Evolutionary conservation across 2,113 vertebrate genomes (phyloP).

Genomic region (Stigmatopora nigra): DNA sequence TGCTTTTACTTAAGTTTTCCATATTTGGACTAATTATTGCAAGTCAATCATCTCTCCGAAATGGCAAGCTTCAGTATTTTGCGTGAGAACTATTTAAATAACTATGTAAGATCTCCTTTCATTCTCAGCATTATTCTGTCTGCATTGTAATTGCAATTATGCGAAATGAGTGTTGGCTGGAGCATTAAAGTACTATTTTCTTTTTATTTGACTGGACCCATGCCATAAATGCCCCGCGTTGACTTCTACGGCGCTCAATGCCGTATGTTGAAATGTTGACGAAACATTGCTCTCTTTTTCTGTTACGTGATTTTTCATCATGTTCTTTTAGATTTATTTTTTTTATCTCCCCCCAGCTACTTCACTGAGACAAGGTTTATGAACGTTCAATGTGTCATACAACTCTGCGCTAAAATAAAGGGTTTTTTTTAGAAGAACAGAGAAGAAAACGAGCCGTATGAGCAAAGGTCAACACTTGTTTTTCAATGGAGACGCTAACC

Average conservation of each 20-base stretch:
- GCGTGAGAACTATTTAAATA: too few species aligned
- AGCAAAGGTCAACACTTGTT: conserved; percentile 18
- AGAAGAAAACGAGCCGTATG: conserved; percentile 12
- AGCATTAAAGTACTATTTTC: not conserved
- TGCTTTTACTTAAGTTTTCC: too few species aligned
- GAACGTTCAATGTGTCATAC: conserved; percentile 42
- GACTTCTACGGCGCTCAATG: conserved; percentile 13
- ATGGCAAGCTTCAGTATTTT: too few species aligned
- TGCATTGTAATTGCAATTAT: conserved; percentile 25
- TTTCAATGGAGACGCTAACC: conserved; percentile 30
- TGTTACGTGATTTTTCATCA: conserved; percentile 54
- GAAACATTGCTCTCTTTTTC: conserved; percentile 32
- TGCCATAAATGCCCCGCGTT: conserved; percentile 18
- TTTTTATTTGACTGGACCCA: conserved; percentile 6
- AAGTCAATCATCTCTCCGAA: too few species aligned
- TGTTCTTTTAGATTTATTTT: conserved; percentile 41
- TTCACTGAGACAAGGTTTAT: conserved; percentile 37
- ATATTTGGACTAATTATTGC: too few species aligned
- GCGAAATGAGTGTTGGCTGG: conserved; percentile 17
- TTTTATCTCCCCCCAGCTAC: not conserved
- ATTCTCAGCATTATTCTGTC: not conserved
- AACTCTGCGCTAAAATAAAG: conserved; percentile 40
- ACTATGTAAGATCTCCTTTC: too few species aligned
- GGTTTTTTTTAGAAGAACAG: conserved; percentile 8
- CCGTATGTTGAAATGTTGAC: conserved; percentile 35